These are phyloP conservation scores for Thunnus albacares DNA, from an alignment of 2,797 vertebrate species.

Conservation along the genomic window DNA sequence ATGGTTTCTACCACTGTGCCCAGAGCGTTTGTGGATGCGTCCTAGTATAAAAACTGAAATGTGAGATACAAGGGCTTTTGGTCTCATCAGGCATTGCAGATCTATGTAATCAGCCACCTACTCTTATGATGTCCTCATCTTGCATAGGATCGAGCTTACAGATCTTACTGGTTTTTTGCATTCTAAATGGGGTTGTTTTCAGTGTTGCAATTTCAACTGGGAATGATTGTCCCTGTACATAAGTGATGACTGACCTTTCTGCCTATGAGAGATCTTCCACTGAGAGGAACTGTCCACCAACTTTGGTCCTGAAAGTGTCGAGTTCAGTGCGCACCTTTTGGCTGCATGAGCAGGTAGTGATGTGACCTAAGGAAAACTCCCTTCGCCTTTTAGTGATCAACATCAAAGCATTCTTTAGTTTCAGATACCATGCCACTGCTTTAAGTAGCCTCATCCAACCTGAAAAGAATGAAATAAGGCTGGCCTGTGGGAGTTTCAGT, in stretches of 20 bases:
- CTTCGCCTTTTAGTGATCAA: not conserved
- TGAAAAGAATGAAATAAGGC: constrained; percentile 34
- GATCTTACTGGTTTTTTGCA: not conserved
- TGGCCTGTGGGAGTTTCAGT: constrained; percentile 14
- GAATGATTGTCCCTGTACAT: constrained; percentile 11
- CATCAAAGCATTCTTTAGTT: not conserved
- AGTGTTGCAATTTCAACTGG: not conserved
- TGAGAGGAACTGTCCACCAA: constrained; percentile 1
- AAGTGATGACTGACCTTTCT: constrained; percentile 3
- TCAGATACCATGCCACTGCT: not conserved
- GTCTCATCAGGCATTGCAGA: not conserved
- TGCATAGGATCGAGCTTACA: not conserved
- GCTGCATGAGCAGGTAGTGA: not conserved
- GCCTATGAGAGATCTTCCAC: not conserved
- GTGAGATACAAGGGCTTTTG: constrained; percentile 13
- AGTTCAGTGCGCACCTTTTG: not conserved
- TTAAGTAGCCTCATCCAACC: constrained; percentile 23
- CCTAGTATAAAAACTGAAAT: not conserved
- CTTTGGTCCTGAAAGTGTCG: not conserved
- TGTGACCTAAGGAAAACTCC: not conserved
- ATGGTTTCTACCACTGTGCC: constrained; percentile 3
- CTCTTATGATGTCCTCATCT: not conserved
- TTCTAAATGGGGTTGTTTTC: not conserved
- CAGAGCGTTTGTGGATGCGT: not conserved
- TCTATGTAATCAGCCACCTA: not conserved